Conservation (phyloP, 2,113 vertebrate species). For the Mola mola region DNA sequence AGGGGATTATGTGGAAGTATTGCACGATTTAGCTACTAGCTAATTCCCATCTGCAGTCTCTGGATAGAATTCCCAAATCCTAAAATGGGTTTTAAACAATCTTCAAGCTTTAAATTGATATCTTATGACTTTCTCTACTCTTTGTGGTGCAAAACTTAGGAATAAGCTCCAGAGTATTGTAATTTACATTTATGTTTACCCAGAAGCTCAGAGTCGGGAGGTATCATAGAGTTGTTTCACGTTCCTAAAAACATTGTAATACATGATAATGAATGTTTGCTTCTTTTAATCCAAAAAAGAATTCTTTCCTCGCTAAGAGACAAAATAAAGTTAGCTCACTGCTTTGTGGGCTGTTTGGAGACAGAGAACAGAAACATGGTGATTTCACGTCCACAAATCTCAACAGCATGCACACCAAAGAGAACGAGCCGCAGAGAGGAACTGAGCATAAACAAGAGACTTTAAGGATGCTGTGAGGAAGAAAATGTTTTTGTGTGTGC, state of each 20-base stretch:
- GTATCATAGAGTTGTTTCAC: not conserved
- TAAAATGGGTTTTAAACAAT: not conserved
- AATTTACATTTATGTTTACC: not conserved
- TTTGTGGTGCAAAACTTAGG: not conserved
- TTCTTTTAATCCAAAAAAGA: slow-evolving; percentile 12
- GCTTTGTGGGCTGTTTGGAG: slow-evolving; percentile 66
- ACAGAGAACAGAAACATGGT: slow-evolving; percentile 67
- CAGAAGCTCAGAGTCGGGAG: not conserved
- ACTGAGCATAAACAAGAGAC: no score
- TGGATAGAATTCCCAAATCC: not conserved
- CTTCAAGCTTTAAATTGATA: no score
- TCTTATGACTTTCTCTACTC: not conserved
- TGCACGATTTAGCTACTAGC: no score
- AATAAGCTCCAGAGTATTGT: not conserved
- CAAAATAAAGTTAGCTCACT: slow-evolving; percentile 53
- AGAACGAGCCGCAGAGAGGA: slow-evolving; percentile 31
- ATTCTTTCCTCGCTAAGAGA: slow-evolving; percentile 35
- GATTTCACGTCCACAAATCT: slow-evolving; percentile 70
- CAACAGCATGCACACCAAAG: slow-evolving; percentile 44
- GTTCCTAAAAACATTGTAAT: slow-evolving; percentile 17
- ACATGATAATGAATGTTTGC: slow-evolving; percentile 4
- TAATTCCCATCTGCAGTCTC: no score
- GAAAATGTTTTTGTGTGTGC: no score
- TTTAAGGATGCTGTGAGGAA: not conserved
- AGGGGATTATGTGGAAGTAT: no score